Conservation (phyloP, 2,113 vertebrate genomes). For the Rhinolophus sinicus region DNA sequence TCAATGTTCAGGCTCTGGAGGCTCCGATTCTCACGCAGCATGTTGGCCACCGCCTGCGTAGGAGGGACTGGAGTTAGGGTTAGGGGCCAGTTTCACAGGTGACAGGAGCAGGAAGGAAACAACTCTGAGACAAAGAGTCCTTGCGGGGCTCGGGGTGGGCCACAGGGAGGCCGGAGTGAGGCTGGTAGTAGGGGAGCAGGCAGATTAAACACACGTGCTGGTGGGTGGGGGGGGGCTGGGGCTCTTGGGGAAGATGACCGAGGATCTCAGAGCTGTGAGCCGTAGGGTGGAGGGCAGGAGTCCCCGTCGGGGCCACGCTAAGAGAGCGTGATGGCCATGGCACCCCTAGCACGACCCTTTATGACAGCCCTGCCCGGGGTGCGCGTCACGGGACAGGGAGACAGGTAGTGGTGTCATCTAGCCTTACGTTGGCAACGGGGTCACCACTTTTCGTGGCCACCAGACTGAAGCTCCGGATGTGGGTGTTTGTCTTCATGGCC, state of each 20-base stretch:
- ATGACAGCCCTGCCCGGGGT: not conserved
- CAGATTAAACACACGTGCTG: not conserved
- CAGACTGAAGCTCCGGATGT: conserved; percentile 92
- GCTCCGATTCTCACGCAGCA: conserved; percentile 93
- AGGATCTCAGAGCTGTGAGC: not conserved
- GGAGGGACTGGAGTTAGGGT: conserved; percentile 58
- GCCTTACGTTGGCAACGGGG: conserved; percentile 93
- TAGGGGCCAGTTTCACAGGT: conserved; percentile 38
- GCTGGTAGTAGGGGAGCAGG: not conserved
- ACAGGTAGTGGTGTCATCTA: not conserved
- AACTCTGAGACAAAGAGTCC: not conserved
- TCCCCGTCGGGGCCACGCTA: not conserved
- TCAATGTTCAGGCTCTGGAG: conserved; percentile 96
- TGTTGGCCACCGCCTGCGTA: conserved; percentile 93
- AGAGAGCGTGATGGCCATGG: not conserved
- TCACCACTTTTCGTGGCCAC: conserved; percentile 96
- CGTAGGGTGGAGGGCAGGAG: not conserved
- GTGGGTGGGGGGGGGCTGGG: not conserved
- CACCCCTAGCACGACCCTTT: not conserved
- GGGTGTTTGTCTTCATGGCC: conserved; percentile 93
- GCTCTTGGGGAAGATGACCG: not conserved
- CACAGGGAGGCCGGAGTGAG: not conserved
- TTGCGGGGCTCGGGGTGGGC: not conserved
- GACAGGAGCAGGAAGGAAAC: conserved; percentile 38
- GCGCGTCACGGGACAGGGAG: not conserved